These are phyloP conservation scores for Anarrhichthys ocellatus DNA, from an alignment of 2,113 vertebrate genomes.

Conservation along the genomic window DNA sequence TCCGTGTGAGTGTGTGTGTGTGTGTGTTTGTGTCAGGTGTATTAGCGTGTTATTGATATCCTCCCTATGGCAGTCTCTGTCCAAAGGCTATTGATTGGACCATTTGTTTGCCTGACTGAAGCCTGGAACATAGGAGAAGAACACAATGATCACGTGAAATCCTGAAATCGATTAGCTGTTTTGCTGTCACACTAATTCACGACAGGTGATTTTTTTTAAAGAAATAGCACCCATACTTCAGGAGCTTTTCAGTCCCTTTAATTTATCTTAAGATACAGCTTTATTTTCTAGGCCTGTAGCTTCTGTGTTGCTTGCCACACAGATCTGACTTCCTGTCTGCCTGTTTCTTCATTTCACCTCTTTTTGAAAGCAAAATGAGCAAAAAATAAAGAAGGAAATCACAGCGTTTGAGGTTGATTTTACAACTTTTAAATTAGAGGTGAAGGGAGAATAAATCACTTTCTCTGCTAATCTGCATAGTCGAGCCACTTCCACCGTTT, in stretches of 20 bases:
- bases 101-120: conserved; percentile 75
- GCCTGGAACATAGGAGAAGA: conserved; percentile 65
- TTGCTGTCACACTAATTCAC: conserved; percentile 11
- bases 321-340: background rate
- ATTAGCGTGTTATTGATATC: conserved; percentile 61
- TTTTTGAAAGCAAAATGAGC: background rate
- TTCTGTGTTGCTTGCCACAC: background rate
- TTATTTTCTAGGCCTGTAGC: background rate
- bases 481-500: conserved; percentile 34
- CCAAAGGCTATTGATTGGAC: conserved; percentile 66
- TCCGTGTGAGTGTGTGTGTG: background rate
- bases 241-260: background rate
- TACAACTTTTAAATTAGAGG: background rate
- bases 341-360: background rate
- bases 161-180: background rate
- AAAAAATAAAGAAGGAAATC: background rate
- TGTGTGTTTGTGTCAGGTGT: conserved; percentile 26
- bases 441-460: background rate
- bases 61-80: conserved; percentile 69
- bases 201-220: background rate
- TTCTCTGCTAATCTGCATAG: conserved; percentile 27
- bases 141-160: conserved; percentile 13
- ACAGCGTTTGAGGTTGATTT: background rate
- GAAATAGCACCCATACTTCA: background rate
- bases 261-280: background rate